Conservation (phyloP, 2,113 vertebrate species). For the Tyto alba region DNA sequence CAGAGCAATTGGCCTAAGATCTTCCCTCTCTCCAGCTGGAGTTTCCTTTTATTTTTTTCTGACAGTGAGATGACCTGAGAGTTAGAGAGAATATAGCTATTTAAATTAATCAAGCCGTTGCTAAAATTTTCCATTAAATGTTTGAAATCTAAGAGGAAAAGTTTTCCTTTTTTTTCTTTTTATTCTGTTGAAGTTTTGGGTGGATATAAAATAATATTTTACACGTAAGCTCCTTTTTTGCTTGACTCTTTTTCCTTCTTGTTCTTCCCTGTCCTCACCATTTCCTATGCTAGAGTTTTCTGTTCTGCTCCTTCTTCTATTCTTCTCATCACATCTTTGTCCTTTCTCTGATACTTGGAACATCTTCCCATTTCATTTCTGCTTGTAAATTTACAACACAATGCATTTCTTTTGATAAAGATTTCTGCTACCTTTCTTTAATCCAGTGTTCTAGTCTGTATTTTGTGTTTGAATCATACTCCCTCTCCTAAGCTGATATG, state of each 20-base stretch:
- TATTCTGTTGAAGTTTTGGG: neutral
- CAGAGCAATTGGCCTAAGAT: neutral
- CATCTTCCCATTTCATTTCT: neutral
- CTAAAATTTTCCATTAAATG: neutral
- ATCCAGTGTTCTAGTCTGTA: neutral
- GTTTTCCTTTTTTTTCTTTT: neutral
- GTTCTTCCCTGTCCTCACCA: neutral
- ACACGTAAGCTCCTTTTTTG: fast-evolving
- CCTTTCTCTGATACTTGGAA: neutral
- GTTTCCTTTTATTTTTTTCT: neutral
- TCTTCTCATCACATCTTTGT: neutral
- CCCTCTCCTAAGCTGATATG: neutral
- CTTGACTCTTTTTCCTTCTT: neutral
- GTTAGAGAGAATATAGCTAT: neutral
- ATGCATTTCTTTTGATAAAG: neutral
- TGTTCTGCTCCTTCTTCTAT: neutral
- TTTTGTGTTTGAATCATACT: neutral
- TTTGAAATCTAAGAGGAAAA: neutral
- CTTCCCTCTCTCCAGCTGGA: neutral
- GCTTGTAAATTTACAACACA: neutral
- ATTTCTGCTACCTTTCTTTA: neutral
- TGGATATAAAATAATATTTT: neutral
- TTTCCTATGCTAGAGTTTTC: neutral
- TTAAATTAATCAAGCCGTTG: neutral
- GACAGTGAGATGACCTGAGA: neutral